Conservation (phyloP, 2,113 vertebrate genomes). For the Heterochromis multidens region DNA sequence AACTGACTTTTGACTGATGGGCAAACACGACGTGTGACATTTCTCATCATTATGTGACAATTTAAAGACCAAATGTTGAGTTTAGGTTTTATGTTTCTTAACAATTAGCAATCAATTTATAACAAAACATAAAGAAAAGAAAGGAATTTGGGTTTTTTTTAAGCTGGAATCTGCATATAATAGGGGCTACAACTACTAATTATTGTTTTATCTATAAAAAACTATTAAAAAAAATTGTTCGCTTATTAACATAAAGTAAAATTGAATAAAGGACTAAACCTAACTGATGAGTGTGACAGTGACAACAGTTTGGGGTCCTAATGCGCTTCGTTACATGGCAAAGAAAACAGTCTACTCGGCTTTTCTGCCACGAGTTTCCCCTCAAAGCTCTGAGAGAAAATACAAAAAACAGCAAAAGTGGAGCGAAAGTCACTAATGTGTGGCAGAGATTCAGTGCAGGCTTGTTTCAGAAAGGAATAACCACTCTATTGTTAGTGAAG, state of each 20-base stretch:
- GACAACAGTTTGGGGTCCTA: background rate
- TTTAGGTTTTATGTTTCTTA: background rate
- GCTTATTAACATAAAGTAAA: no score
- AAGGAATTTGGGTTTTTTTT: background rate
- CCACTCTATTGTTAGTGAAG: background rate
- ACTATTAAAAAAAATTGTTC: no score
- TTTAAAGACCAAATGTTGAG: background rate
- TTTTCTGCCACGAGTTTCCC: slow-evolving; percentile 62
- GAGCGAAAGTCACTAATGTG: background rate
- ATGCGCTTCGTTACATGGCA: background rate
- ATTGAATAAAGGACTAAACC: background rate
- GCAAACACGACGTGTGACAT: background rate
- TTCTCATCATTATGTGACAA: background rate
- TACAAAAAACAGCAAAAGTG: background rate
- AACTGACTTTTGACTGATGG: background rate
- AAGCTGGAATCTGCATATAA: background rate
- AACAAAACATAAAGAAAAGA: background rate
- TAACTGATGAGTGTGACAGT: background rate
- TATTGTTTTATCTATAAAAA: background rate
- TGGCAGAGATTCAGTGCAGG: background rate
- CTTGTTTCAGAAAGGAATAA: background rate
- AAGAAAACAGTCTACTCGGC: slow-evolving; percentile 32
- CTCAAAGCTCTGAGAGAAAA: background rate
- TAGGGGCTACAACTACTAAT: background rate
- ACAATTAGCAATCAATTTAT: background rate